Evolutionary conservation across 2,113 vertebrate species (phyloP), one percentile per base, ranked within the genome.

Genomic region (Heteronetta atricapilla): DNA sequence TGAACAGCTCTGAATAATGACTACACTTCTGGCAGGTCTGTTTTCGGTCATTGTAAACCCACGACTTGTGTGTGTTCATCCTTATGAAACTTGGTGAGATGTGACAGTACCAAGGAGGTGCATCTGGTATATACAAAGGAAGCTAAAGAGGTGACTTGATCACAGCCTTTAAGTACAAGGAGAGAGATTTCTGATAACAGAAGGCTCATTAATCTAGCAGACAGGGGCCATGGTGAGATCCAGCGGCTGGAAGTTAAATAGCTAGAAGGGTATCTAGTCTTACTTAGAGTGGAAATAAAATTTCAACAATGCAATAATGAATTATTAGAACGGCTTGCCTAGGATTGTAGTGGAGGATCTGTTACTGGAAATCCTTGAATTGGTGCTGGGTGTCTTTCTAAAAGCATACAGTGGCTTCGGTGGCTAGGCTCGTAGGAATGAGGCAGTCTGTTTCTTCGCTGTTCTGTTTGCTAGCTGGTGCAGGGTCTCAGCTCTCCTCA

Each of bases 171-270:
- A 94, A 88, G 55, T 77, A 94, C 86, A 90, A 74, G 72, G 36
- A 66, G 31, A 48, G 74, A 93, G 60, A 90, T 94, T 90, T 90
- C 76, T 93, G 95, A 88, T 91, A 88, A 73, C 14, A 69, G 63
- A 77, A 85, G 59, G 58, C 36, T 88, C 94, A 90, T 90, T 83
- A 93, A 95, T 96, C 90, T 67, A 58, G 28, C 72, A 93, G 92
- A 69, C 55, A 83, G 52, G 16, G 56, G 38, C 42, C 53, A 75
- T 36, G 48, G 66, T 8, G 60, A 75, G 78, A 75, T 60, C 70
- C 58, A 82, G 53, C 60, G 70, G 26, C 48, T 89, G 86, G 59
- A 74, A 90, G 33, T 21, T 46, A 46, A 53, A 70, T 59, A 85
- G n/a, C 67, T 85, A 58, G 29, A 66, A 82, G 17, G 40, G 36